Conservation (phyloP, 1,140 invertebrate species). For the Pantala flavescens region DNA sequence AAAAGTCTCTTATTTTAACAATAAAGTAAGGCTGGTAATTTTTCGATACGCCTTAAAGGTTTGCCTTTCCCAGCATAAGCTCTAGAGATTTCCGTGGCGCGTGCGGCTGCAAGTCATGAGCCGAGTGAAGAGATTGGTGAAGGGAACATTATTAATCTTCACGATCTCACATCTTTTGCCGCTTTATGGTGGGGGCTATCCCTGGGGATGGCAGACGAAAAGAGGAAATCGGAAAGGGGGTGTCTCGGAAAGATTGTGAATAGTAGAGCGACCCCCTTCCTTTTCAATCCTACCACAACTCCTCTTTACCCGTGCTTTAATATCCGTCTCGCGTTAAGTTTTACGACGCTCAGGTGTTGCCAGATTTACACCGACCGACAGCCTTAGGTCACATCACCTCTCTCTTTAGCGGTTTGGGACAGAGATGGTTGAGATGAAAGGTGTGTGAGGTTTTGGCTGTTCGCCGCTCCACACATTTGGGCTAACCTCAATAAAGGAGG, state of each 20-base stretch:
- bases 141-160: background rate
- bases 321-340: conserved; percentile 3
- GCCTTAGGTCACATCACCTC: background rate
- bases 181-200: background rate
- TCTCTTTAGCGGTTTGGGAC: background rate
- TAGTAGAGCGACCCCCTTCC: background rate
- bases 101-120: too few species aligned
- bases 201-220: background rate
- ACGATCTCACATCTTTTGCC: background rate
- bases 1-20: too few species aligned
- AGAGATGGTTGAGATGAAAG: background rate
- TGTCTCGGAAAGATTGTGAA: background rate
- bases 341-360: conserved; percentile 7
- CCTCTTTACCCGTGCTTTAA: background rate
- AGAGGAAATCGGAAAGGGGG: background rate
- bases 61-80: too few species aligned
- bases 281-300: background rate
- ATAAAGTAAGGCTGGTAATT: too few species aligned
- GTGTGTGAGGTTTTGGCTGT: background rate
- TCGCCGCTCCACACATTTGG: background rate
- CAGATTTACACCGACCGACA: background rate
- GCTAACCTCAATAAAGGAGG: background rate
- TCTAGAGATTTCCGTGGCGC: too few species aligned
- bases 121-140: too few species aligned
- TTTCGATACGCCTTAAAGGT: too few species aligned